These are phyloP conservation scores for Anthonomus grandis DNA, from an alignment of 1,140 invertebrate genomes.

Conservation along the genomic window DNA sequence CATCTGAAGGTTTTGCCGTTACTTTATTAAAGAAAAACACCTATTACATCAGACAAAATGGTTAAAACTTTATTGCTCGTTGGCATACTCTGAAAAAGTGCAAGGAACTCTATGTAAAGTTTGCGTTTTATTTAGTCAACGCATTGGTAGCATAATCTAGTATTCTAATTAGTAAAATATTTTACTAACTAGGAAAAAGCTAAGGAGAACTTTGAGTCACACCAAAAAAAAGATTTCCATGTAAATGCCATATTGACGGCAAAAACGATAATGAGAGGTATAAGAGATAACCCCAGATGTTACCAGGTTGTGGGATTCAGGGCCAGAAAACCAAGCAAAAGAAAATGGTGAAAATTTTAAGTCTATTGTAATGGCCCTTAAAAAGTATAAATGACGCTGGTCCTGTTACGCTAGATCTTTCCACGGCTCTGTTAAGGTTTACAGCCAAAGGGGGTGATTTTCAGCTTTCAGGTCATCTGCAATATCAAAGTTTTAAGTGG, in stretches of 20 bases:
- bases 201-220: neutral
- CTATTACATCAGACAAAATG: neutral
- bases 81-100: neutral
- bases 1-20: neutral
- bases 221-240: neutral
- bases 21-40: neutral
- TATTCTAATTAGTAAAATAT: neutral
- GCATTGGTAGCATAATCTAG: neutral
- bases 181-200: neutral
- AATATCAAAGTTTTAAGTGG: no score
- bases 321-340: neutral
- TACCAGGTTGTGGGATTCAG: neutral
- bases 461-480: no score
- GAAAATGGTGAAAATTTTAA: neutral
- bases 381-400: neutral
- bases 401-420: no score
- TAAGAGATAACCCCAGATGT: neutral
- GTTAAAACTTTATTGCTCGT: neutral
- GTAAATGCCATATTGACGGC: neutral
- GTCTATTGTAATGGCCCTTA: neutral
- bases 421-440: no score
- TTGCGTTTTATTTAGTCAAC: neutral
- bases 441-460: no score
- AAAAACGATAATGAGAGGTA: no score
- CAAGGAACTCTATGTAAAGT: neutral